These are phyloP conservation scores for Anoplolepis gracilipes DNA, from an alignment of 1,140 invertebrate species.

Conservation along the genomic window DNA sequence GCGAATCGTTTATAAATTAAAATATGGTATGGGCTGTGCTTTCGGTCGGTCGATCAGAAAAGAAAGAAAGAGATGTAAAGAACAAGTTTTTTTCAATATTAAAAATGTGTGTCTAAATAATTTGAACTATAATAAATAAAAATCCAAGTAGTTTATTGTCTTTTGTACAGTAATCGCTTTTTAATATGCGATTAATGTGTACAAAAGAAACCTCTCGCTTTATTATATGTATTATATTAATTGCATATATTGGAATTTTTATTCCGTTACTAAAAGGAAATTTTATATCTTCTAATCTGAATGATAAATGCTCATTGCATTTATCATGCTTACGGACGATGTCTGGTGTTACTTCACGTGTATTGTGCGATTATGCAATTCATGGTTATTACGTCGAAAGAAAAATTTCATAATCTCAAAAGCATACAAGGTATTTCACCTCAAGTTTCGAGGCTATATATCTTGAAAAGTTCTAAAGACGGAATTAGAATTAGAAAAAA, in stretches of 20 bases:
- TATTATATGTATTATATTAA: background rate
- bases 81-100: background rate
- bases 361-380: conserved; percentile 45
- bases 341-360: conserved; percentile 10
- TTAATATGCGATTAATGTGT: background rate
- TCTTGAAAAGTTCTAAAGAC: background rate
- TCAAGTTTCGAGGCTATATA: background rate
- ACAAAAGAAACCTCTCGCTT: too few relatives aligned
- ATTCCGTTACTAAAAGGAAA: background rate
- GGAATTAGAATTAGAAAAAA: too few relatives aligned
- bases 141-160: background rate
- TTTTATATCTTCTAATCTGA: background rate
- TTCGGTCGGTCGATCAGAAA: background rate
- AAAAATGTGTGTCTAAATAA: background rate
- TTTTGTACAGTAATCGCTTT: background rate
- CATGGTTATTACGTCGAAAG: conserved; percentile 30
- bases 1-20: conserved; percentile 66
- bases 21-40: background rate
- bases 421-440: conserved; percentile 15
- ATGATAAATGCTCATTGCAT: conserved; percentile 49
- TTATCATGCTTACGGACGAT: conserved; percentile 42
- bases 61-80: background rate
- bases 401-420: conserved; percentile 20
- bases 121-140: background rate
- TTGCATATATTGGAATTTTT: conserved; percentile 10